phyloP scores from a whole-genome alignment of 2,888 invertebrate genomes.

The Scaeva pyrastri region DNA sequence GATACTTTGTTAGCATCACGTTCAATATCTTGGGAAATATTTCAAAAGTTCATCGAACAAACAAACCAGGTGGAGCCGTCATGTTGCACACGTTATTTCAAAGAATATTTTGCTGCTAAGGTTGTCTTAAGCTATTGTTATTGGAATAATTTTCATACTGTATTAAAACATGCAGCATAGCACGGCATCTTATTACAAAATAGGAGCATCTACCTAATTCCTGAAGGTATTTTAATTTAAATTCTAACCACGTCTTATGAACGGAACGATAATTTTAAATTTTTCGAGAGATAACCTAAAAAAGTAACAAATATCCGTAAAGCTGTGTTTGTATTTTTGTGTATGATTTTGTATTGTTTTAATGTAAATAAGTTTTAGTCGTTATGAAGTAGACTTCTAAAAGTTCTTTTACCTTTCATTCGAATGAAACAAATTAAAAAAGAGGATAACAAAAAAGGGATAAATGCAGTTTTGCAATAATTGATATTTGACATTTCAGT shows the following conservation, averaged over 20 bases:
- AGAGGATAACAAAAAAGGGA: too few species aligned
- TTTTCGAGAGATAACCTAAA: neutral
- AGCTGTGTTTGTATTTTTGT: too few species aligned
- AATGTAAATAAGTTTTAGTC: neutral
- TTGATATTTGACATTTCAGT: too few species aligned
- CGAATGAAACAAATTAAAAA: too few species aligned
- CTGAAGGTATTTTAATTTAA: neutral
- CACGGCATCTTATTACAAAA: neutral
- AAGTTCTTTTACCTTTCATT: too few species aligned
- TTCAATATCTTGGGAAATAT: conserved; percentile 61
- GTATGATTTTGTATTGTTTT: neutral
- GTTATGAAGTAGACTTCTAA: too few species aligned
- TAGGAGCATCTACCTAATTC: neutral
- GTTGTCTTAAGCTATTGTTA: neutral
- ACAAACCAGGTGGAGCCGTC: conserved; percentile 62
- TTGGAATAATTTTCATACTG: neutral
- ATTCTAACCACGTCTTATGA: neutral
- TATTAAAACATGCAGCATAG: neutral
- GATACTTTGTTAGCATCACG: conserved; percentile 38
- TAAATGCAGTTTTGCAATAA: too few species aligned
- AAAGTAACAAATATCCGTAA: neutral
- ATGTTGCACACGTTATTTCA: conserved; percentile 54
- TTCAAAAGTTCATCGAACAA: conserved; percentile 52
- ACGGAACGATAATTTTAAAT: neutral
- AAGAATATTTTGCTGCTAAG: conserved; percentile 21